phyloP scores from a whole-genome alignment of 2,888 invertebrate genomes.

The Vanessa cardui region DNA sequence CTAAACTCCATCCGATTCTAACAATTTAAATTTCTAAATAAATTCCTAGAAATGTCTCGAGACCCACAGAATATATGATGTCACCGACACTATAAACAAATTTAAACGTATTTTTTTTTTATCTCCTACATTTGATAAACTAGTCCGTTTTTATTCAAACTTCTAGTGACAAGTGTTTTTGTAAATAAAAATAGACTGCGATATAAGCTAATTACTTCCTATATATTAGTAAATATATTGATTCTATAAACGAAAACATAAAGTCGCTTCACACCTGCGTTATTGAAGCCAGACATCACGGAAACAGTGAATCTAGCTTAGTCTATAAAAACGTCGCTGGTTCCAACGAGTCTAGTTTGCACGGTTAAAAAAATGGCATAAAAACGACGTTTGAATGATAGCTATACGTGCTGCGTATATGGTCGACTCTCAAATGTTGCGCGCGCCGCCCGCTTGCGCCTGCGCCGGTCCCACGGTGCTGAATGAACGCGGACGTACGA shows the following conservation, averaged over 20 bases:
- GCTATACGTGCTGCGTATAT: conserved; percentile 10
- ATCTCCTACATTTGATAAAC: too few relatives aligned
- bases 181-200: too few relatives aligned
- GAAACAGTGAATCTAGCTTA: conserved; percentile 22
- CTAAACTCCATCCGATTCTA: too few relatives aligned
- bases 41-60: too few relatives aligned
- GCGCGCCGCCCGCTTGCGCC: background rate
- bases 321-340: conserved; percentile 37
- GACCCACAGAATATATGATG: too few relatives aligned
- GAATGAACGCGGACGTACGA: conserved; percentile 1
- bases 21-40: too few relatives aligned
- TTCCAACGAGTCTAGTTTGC: conserved; percentile 47
- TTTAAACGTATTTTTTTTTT: too few relatives aligned
- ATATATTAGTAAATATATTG: too few relatives aligned
- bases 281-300: conserved; percentile 12
- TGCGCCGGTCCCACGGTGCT: background rate
- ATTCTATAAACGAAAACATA: background rate
- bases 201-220: too few relatives aligned
- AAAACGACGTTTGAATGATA: conserved; percentile 40
- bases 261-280: conserved; percentile 32
- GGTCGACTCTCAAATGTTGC: background rate
- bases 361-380: conserved; percentile 40
- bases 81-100: too few relatives aligned
- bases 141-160: too few relatives aligned
- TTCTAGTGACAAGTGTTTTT: too few relatives aligned